A percentile compares a stretch with the other conserved stretches of the same genome.
Conservation (phyloP, 2,797 vertebrate species). For the Phoxinus dragarum region DNA sequence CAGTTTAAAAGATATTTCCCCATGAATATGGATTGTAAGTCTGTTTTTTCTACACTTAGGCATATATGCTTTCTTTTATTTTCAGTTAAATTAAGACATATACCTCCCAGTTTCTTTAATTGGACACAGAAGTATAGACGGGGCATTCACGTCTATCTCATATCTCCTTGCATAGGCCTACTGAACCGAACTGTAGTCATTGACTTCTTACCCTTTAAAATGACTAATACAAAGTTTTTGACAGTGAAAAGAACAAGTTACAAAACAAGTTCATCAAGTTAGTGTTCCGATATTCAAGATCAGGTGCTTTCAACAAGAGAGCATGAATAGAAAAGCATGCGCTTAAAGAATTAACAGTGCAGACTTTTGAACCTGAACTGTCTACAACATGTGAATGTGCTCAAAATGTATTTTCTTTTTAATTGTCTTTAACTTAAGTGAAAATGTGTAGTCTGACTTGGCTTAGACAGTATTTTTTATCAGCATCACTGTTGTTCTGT, state of each 20-base stretch:
- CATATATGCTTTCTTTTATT: neutral
- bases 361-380: neutral
- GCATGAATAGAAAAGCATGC: neutral
- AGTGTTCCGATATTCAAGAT: neutral
- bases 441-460: neutral
- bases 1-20: neutral
- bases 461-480: neutral
- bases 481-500: neutral
- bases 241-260: neutral
- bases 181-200: neutral
- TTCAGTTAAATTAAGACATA: neutral
- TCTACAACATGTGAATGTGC: too few species aligned
- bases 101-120: neutral
- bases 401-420: neutral
- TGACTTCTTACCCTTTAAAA: neutral
- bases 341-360: neutral
- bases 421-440: neutral
- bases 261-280: slow-evolving; percentile 21
- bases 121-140: neutral
- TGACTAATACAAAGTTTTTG: neutral
- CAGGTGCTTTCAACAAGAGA: neutral
- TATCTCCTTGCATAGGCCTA: neutral
- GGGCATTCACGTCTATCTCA: neutral
- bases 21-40: neutral
- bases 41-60: neutral